Conservation (phyloP, 1,140 invertebrate genomes). For the Leptonema lineaticorne region DNA sequence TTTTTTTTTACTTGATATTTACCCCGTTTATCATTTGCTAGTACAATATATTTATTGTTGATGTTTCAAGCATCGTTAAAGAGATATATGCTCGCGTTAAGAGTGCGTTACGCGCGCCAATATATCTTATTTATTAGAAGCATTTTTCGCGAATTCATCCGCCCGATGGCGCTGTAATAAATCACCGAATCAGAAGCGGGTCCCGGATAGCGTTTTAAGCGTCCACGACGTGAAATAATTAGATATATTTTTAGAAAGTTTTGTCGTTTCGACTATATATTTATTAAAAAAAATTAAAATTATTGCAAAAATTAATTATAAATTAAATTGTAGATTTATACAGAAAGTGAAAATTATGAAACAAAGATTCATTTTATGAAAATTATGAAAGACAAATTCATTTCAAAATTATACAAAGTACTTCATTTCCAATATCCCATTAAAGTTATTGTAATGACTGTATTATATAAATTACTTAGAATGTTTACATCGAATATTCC, state of each 20-base stretch:
- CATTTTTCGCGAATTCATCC: neutral
- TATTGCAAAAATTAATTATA: neutral
- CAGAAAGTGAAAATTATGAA: neutral
- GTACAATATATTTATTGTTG: constrained; percentile 15
- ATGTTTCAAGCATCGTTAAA: constrained; percentile 20
- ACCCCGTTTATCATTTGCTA: constrained; percentile 4
- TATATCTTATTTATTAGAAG: constrained; percentile 13
- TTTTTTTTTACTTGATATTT: neutral
- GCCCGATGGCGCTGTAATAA: neutral
- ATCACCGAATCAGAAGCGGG: neutral
- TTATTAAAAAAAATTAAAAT: neutral
- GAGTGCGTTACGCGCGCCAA: neutral
- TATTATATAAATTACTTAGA: no score
- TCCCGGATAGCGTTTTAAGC: neutral
- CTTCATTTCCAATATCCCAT: no score
- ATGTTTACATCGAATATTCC: no score
- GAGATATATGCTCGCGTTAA: neutral
- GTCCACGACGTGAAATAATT: neutral
- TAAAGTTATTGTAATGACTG: no score
- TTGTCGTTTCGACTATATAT: no score
- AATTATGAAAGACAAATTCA: no score
- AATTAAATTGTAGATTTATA: neutral
- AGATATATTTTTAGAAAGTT: no score
- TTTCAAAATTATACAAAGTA: no score
- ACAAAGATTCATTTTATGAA: neutral